Evolutionary conservation across 2,113 vertebrate genomes (phyloP), one percentile per base, ranked within the genome.

Genomic region (Hiodon tergisus): DNA sequence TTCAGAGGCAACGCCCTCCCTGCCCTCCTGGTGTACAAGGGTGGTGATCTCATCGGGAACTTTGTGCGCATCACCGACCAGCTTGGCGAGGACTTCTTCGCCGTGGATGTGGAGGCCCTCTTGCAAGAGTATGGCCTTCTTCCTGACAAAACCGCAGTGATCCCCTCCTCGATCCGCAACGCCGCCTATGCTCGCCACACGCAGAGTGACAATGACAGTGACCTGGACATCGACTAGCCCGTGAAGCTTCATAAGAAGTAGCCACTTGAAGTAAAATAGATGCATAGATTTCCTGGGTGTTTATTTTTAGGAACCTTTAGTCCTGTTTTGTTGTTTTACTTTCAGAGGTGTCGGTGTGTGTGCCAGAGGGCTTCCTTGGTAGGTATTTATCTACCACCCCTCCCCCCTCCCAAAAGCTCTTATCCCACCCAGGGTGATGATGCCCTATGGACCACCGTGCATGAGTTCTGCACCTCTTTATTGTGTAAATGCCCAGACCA

Each of bases 51-150:
- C 83, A 93, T 98, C 0, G 97, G 97, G 7, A 99, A 99, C 74
- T 97, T 99, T n/a, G 93, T 98, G 78, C 91, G 97, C 3, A 89
- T 98, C 85, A 98, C 96, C 0, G 97, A 99, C 88, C 97, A 99
- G 84, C 94, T 99, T 0, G 97, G 97, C 1, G 94, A 97, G 65
- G 97, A 99, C 88, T 99, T 98, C 87, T 99, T 98, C 63, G 97
- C 97, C 0, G 94, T 95, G 6, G 97, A 99, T 73, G 82, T 99
- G 80, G 96, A 98, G 85, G 94, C 94, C 3, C 94, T 98, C 77
- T 90, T 99, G 77, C 94, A 94, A 81, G 97, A 99, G 53, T 98
- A 94, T 73, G 94, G 97, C 67, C 88, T 98, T 83, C 91, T 99
- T 74, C 96, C 97, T 0, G 97, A 98, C 77, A 98, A 98, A 83